Evolutionary conservation across 2,888 invertebrate genomes (phyloP).

Genomic region (Agrochola litura): DNA sequence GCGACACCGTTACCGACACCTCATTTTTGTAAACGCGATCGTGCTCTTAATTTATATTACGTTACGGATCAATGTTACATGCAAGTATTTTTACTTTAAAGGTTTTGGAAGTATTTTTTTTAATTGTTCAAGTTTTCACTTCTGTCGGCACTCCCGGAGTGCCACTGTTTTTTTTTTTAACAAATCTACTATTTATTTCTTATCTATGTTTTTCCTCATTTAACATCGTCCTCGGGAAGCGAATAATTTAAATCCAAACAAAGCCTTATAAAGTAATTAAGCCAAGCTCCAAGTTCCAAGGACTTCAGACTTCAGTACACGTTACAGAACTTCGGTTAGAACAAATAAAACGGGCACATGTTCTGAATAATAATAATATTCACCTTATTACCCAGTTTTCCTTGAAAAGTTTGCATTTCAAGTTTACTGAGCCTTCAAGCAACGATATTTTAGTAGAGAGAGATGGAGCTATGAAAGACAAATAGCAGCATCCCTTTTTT

Average conservation of each 20-base stretch:
- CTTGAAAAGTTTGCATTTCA: slow-evolving; percentile 11
- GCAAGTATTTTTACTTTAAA: too few relatives aligned
- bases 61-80: too few relatives aligned
- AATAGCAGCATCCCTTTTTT: not conserved
- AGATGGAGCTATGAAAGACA: not conserved
- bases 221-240: not conserved
- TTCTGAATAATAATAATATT: slow-evolving; percentile 43
- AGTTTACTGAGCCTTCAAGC: slow-evolving; percentile 16
- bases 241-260: slow-evolving; percentile 42
- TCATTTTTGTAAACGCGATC: too few relatives aligned
- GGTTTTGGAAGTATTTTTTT: too few relatives aligned
- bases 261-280: slow-evolving; percentile 47
- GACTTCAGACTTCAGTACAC: not conserved
- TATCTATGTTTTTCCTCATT: not conserved
- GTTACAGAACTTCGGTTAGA: slow-evolving; percentile 19
- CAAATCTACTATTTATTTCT: not conserved
- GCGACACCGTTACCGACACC: too few relatives aligned
- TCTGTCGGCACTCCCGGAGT: too few relatives aligned
- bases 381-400: slow-evolving; percentile 7
- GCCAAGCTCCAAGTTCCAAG: slow-evolving; percentile 32
- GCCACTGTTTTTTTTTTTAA: not conserved
- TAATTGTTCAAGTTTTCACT: too few relatives aligned
- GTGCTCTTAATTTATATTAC: too few relatives aligned
- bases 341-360: slow-evolving; percentile 45
- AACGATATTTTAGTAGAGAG: not conserved